Evolutionary conservation across 2,797 vertebrate species (phyloP), one percentile per base, ranked within the genome.

Genomic region (Gymnothorax javanicus): DNA sequence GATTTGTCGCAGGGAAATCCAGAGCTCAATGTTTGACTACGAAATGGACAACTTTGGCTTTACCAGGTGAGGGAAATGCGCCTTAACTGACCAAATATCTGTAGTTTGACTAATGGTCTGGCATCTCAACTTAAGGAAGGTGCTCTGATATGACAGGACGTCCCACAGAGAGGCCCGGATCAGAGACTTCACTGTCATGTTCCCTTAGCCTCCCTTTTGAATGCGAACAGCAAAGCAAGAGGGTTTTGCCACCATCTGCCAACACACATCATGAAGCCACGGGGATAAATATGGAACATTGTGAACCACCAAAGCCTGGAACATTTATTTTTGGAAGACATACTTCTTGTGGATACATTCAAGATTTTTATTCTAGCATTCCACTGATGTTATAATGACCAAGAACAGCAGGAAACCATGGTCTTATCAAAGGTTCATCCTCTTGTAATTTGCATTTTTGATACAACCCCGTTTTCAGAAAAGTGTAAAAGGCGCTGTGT

Each of bases 91-190:
- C 86, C n/a, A 4, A 89, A 87, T 90, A 91, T 91, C 89, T 93
- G 62, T 75, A 90, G 90, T 8, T 85, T 92, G 89, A 93, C 86
- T 88, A 88, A 89, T 91, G 87, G 90, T 64, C 87, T 87, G 86
- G n/a, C 89, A 67, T 88, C 87, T 88, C 71, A 83, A 87, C 60
- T 75, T 81, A 91, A 86, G 88, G 89, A 88, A 79, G 90, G 82
- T 89, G 75, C 43, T 64, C 81, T 81, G 86, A 77, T 73, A 86
- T 77, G 81, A 85, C 71, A 54, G 43, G 73, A 50, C 43, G 87
- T 87, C 85, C 87, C 85, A 75, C 87, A 82, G 89, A 87, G 89
- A 50, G 89, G 87, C 43, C 85, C 62, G 43, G 8, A 17, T 57
- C 56, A 11, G 71, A 7, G 57, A 13, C 54, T 60, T 15, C 52